Conservation (phyloP, 2,797 vertebrate species). For the Halcyon leucocephala region DNA sequence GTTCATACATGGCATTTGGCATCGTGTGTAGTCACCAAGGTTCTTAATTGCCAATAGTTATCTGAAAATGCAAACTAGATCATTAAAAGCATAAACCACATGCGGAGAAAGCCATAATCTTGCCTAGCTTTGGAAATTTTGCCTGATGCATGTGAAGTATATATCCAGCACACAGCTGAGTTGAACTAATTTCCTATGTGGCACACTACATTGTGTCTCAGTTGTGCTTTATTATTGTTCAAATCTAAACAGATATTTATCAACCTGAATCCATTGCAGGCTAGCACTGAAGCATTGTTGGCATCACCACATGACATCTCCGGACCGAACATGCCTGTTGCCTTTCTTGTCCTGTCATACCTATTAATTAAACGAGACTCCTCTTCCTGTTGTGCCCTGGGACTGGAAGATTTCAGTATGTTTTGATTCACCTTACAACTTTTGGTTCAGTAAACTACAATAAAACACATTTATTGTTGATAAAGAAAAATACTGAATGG, state of each 20-base stretch:
- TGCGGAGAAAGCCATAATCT: background rate
- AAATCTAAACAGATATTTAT: background rate
- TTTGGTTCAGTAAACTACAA: background rate
- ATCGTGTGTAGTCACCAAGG: background rate
- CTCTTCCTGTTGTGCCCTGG: background rate
- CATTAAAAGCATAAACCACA: background rate
- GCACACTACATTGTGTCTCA: background rate
- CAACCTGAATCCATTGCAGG: background rate
- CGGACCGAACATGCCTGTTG: background rate
- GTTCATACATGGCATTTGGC: background rate
- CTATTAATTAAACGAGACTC: background rate
- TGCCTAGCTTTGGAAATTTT: background rate
- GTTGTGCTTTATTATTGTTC: background rate
- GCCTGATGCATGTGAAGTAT: background rate
- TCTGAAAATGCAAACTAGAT: background rate
- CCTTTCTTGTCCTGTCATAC: background rate
- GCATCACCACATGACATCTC: background rate
- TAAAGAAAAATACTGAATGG: background rate
- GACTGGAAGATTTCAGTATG: background rate
- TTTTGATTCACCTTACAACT: background rate
- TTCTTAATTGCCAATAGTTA: background rate
- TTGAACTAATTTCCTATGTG: background rate
- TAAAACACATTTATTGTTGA: background rate
- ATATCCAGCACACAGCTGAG: background rate
- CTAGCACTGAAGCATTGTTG: fast-evolving